Percentiles rank a stretch among this genome's conserved stretches.
phyloP scores from a whole-genome alignment of 2,888 invertebrate species.

The Macropis europaea region DNA sequence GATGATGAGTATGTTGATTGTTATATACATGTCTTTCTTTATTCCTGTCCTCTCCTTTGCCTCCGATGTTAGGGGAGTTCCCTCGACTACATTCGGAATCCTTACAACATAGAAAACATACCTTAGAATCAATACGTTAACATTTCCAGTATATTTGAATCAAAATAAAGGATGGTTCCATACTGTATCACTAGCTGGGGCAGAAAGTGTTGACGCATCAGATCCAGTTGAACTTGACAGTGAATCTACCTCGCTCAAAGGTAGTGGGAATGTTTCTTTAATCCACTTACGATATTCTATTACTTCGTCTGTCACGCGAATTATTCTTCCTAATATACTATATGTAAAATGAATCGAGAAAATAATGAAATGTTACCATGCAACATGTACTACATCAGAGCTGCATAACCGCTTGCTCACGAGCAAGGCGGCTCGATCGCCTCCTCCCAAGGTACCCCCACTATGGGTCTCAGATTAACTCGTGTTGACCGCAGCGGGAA shows the following conservation, averaged over 20 bases:
- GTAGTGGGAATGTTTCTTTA: constrained; percentile 80
- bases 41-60: constrained; percentile 73
- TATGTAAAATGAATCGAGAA: not conserved
- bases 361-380: not conserved
- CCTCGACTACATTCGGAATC: constrained; percentile 79
- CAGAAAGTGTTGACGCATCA: constrained; percentile 78
- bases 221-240: constrained; percentile 78
- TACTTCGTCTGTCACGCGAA: constrained; percentile 96
- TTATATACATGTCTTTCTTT: constrained; percentile 73
- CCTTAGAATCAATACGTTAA: constrained; percentile 2
- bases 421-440: no score
- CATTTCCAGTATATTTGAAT: not conserved
- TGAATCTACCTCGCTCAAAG: constrained; percentile 74
- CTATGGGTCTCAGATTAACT: no score
- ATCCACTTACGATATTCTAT: constrained; percentile 87
- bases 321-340: constrained; percentile 93
- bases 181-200: constrained; percentile 78
- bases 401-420: no score
- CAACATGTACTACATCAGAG: not conserved
- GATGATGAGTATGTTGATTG: constrained; percentile 72
- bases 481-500: no score
- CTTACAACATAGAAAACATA: constrained; percentile 55
- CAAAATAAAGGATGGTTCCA: constrained; percentile 30
- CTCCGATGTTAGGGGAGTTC: constrained; percentile 77
- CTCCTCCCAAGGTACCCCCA: no score